Base-by-base conservation (phyloP, 2,888 invertebrate species). In the Metopia argyrocephala region DNA sequence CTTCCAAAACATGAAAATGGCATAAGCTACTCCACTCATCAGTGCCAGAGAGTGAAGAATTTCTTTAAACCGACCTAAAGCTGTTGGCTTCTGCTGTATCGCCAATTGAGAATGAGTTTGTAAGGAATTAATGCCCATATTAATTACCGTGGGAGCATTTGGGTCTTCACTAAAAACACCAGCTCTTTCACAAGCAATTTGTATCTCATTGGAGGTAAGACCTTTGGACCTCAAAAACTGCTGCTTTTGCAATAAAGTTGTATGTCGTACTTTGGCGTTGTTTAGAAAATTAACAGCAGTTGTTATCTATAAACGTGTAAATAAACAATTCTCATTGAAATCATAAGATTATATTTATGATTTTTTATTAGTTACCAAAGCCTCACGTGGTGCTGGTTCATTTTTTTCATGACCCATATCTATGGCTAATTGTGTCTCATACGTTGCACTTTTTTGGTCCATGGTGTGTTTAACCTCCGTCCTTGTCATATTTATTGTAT, bases 271-370 rank as follows among this genome's bases (percentile, higher is more conserved):
- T 89, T 94, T 96, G n/a, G 95, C 94, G 91, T 97, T 97, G 89
- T 94, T 93, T 66, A 97, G 91, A 91, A 97, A 97, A 87, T 95
- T 96, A 3, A 96, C 93, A 5, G 97, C 97, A 15, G 96, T 96
- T 84, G 93, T 93, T 80, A 97, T 94, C 97, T 97, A 65, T 89
- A 23, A 25, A 92, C 90, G 50, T 28, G 1, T 9, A 54, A 25
- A 5, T 9, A 38, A 28, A 52, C 15, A 38, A 38, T 3, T 38
- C 15, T 15, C 38, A 38, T 38, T 38, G 9, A 12, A 38, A 15
- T 38, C n/a, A 15, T 4, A 3, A 12, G 38, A 12, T 38, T 12
- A 38, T 12, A 3, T 1, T 38, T 38, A 15, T 2, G 15, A 12
- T 38, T 38, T 38, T 38, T 2, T n/a, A 62, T 12, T 9, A 82